Conservation (phyloP, 2,797 vertebrate species). For the Cyprinodon diabolis region DNA sequence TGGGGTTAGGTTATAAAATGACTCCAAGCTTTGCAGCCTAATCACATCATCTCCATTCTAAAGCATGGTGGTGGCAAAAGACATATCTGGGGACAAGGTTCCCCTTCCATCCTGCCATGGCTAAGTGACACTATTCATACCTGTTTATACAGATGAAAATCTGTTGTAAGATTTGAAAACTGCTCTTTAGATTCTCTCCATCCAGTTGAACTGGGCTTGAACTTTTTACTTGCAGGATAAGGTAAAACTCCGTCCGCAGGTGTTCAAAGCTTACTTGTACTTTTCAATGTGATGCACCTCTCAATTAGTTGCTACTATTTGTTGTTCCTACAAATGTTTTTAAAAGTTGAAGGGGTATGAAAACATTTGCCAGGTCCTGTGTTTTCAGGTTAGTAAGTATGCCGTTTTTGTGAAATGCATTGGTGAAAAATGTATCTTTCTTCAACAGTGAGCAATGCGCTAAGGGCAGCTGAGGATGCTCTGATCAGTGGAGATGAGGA, state of each 20-base stretch:
- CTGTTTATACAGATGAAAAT: not conserved
- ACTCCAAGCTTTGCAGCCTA: not conserved
- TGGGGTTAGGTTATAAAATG: not conserved
- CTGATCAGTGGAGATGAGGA: slow-evolving; percentile 78
- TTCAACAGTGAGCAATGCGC: slow-evolving; percentile 74
- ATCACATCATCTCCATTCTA: not conserved
- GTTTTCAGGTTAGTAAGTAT: too few relatives aligned
- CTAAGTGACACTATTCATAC: not conserved
- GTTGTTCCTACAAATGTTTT: too few relatives aligned
- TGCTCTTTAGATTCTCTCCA: too few relatives aligned
- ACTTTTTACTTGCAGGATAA: too few relatives aligned
- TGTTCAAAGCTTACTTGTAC: too few relatives aligned
- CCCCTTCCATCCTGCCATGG: not conserved
- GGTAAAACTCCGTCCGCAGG: too few relatives aligned
- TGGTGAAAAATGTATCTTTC: not conserved
- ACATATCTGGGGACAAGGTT: not conserved
- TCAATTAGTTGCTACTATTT: too few relatives aligned
- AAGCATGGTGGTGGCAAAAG: not conserved
- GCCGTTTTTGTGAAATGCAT: not conserved
- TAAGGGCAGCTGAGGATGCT: slow-evolving; percentile 83
- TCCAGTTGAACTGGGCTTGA: too few relatives aligned
- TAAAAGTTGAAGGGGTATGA: too few relatives aligned
- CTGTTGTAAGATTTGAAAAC: too few relatives aligned
- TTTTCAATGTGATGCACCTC: too few relatives aligned
- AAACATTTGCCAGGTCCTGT: not conserved